A percentile compares a stretch with the other conserved stretches of the same genome.
Conservation (phyloP, 2,797 vertebrate genomes). For the Platyrinchus mystaceus region DNA sequence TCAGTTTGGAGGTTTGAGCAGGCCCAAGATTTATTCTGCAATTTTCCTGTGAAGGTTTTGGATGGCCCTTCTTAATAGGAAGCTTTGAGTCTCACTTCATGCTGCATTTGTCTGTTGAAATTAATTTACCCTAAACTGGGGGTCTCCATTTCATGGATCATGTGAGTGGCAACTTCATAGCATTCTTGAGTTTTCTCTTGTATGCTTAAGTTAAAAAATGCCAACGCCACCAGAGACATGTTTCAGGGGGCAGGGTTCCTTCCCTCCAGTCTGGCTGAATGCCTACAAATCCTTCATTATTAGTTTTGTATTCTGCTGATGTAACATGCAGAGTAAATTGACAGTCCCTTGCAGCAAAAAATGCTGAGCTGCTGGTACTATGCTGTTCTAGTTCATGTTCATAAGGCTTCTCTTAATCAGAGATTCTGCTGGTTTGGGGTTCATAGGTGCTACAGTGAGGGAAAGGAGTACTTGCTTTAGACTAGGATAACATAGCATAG, state of each 20-base stretch:
- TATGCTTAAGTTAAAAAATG: not conserved
- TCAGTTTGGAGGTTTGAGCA: not conserved
- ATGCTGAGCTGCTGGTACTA: not conserved
- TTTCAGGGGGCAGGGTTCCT: not conserved
- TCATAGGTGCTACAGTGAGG: not conserved
- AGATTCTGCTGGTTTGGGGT: not conserved
- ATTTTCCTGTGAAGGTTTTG: not conserved
- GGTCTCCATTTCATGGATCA: not conserved
- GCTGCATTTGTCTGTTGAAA: not conserved
- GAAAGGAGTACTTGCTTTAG: not conserved
- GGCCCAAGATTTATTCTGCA: not conserved
- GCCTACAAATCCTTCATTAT: not conserved
- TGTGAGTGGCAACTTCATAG: not conserved
- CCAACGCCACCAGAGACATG: accelerated
- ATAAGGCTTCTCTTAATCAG: not conserved
- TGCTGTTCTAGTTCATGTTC: not conserved
- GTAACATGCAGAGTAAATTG: not conserved
- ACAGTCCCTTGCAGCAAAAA: not conserved
- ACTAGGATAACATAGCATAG: not conserved
- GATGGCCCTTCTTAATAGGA: not conserved
- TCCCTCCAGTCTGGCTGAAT: not conserved
- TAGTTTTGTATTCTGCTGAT: not conserved
- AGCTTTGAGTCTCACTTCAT: not conserved
- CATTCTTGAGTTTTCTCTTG: not conserved
- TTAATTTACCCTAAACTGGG: not conserved